Base-by-base conservation (phyloP, 1,140 invertebrate genomes). In the Procambarus virginalis region DNA sequence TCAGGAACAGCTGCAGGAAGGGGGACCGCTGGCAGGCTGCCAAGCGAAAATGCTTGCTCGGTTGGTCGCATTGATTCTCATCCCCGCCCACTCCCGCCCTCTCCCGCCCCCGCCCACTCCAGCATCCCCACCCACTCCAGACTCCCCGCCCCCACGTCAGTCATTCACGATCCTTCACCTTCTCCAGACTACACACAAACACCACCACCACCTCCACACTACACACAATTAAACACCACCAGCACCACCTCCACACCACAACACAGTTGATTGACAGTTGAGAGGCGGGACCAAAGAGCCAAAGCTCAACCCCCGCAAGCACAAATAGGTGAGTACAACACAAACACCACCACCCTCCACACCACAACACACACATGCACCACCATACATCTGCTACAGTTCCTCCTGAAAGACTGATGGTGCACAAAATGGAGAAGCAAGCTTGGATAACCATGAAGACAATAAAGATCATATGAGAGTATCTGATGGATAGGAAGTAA, bases 21-120 rank as follows among this genome's bases (percentile, higher is more conserved):
- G 51, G 12, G 12, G 8, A 4, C 10, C 22, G 48, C 70, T 85
- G 83, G 83, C 68, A 49, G n/a, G 9, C n/a, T 20, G 70, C 83
- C 83, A 85, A 85, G 83, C 22, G 83, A 76, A 85, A 85, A 85
- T 85, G 83, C 83, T 85, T 76, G 73, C 83, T 76, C 83, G 83
- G 64, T 9, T 76, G 34, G 17, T 22, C 70, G 70, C 83, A 85
- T 85, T 85, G 83, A 85, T 85, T 84, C 64, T 70, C 60, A 17
- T 51, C 70, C 60, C 8, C 83, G 51, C 51, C 70, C 45, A 48
- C 83, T 49, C 20, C 60, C 64, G 51, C 51, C 70, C 45, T n/a
- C 83, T 49, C 20, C 60, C 64, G 12, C 51, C 51, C 8, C 51
- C 51, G 12, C 51, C 2, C 8, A 8, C 4, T 20, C 60, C 45